phyloP scores from a whole-genome alignment of 2,113 vertebrate species.

The Microcebus jonahi region DNA sequence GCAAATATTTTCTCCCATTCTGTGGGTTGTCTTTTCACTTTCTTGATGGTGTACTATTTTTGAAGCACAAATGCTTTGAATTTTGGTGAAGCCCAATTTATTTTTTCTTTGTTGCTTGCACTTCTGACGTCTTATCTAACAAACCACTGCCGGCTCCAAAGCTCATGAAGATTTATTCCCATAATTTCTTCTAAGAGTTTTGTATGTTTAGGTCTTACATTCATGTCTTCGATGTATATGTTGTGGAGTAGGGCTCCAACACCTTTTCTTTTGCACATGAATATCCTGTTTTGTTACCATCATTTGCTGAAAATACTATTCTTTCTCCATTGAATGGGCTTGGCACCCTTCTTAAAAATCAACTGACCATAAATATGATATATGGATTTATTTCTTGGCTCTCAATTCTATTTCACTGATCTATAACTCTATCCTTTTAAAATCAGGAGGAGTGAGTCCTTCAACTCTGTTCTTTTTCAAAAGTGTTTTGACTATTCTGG shows the following conservation, averaged over 20 bases:
- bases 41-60: neutral
- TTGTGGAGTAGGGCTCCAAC: neutral
- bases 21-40: neutral
- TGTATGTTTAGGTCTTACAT: neutral
- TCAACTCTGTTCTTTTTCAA: neutral
- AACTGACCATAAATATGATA: neutral
- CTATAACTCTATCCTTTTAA: neutral
- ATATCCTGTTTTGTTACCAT: neutral
- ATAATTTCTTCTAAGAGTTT: neutral
- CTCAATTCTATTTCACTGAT: neutral
- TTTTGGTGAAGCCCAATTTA: neutral
- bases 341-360: neutral
- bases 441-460: neutral
- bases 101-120: neutral
- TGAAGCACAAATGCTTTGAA: neutral
- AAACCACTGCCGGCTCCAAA: neutral
- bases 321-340: neutral
- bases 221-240: neutral
- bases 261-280: neutral
- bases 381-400: neutral
- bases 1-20: neutral
- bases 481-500: neutral
- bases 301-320: neutral
- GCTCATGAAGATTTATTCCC: neutral
- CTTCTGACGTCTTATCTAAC: neutral